These are phyloP conservation scores for Borostomias antarcticus DNA, from an alignment of 2,797 vertebrate species.

Conservation along the genomic window DNA sequence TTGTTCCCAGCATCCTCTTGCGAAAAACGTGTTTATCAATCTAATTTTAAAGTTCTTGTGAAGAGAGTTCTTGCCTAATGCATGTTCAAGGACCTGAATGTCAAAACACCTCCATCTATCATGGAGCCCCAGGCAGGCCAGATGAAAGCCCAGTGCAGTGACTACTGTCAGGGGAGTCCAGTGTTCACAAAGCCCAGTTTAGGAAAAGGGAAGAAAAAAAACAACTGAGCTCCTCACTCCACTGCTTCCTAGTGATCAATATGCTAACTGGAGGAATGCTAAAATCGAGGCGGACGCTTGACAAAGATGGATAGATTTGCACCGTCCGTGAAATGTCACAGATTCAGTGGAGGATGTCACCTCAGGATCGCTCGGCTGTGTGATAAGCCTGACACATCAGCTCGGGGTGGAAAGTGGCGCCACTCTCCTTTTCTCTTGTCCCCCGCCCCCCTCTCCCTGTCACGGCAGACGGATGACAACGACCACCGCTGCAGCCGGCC, in stretches of 20 bases:
- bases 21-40: background rate
- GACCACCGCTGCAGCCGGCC: slow-evolving; percentile 71
- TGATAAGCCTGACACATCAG: slow-evolving; percentile 84
- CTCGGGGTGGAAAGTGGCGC: slow-evolving; percentile 72
- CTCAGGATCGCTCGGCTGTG: slow-evolving; percentile 80
- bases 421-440: slow-evolving; percentile 40
- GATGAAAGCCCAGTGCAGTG: slow-evolving; percentile 65
- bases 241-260: slow-evolving; percentile 80
- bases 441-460: slow-evolving; percentile 67
- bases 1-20: background rate
- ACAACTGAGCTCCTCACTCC: slow-evolving; percentile 75
- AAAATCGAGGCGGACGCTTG: slow-evolving; percentile 75
- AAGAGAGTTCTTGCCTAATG: background rate
- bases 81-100: slow-evolving; percentile 40
- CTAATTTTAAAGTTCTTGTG: background rate
- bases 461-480: slow-evolving; percentile 82
- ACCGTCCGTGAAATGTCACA: slow-evolving; percentile 87
- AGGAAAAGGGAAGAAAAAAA: slow-evolving; percentile 49
- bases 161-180: slow-evolving; percentile 71
- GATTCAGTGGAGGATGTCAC: slow-evolving; percentile 87
- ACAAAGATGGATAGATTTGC: slow-evolving; percentile 88
- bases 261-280: slow-evolving; percentile 84
- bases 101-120: slow-evolving; percentile 47
- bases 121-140: slow-evolving; percentile 48
- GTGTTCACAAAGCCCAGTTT: slow-evolving; percentile 60